Base-by-base conservation (phyloP, 2,888 invertebrate species). In the Tiphia femorata region DNA sequence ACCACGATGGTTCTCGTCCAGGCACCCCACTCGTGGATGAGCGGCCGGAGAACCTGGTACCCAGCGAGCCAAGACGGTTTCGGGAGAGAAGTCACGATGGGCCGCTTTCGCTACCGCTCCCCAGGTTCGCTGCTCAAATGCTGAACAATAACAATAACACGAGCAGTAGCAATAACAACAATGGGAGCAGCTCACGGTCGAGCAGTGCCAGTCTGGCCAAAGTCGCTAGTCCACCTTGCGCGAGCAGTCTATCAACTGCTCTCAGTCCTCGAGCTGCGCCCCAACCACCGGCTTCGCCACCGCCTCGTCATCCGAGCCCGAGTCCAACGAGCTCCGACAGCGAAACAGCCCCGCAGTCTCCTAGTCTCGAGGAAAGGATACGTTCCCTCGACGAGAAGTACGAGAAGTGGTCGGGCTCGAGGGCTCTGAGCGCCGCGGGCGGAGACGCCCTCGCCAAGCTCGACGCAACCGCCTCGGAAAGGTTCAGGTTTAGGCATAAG, bases 311-410 rank as follows among this genome's bases (percentile, higher is more conserved):
- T 4, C 90, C 91, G 38, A 92, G 90, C 33, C 87, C 92, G 2
- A 92, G 92, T 65, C 93, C 93, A 16, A 92, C 91, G 77, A 89
- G 89, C 40, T 90, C 90, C 52, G 91, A 91, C 77, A 91, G 91
- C 49, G 90, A 89, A 60, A 85, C 86, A 14, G 90, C 88, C 2
- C 92, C 93, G 2, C 86, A 86, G 42, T 84, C 85, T 25, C 85
- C 86, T 5, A 91, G 92, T 19, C 87, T 97, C 67, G 97, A 97
- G 79, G 97, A 97, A 82, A 88, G 97, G 64, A 94, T 98, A 73
- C 90, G 93, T 65, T 94, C 93, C 48, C 87, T 98, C 54, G 97
- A 97, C 84, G 97, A 96, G 83, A 95, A 94, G 81, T 95, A 96
- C 79, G 95, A 95, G 78, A 92, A 92, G 73, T 95, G 95, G 95